phyloP scores from a whole-genome alignment of 2,797 vertebrate species.

The Oceanodroma leucorhoa region DNA sequence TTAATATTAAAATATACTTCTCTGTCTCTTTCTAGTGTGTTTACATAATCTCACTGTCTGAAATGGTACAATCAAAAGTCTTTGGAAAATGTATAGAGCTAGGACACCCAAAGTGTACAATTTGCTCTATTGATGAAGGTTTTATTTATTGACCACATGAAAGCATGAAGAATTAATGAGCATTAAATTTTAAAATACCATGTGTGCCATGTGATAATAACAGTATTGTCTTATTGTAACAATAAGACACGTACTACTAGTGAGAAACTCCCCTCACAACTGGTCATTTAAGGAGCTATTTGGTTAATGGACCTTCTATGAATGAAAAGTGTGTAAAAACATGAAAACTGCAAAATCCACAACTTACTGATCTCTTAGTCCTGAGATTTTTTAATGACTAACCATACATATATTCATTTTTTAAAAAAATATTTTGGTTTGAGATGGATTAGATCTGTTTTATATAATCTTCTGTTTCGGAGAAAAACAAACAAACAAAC shows the following conservation, averaged over 20 bases:
- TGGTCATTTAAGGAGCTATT: background rate
- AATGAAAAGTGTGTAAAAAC: background rate
- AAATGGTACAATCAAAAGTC: background rate
- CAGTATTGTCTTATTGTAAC: background rate
- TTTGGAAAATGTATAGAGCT: background rate
- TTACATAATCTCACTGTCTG: background rate
- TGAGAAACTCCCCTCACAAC: background rate
- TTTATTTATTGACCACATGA: background rate
- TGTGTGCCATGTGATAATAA: background rate
- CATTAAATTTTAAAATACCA: background rate
- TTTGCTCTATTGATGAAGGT: background rate
- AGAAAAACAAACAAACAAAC: background rate
- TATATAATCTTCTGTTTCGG: background rate
- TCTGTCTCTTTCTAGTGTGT: background rate
- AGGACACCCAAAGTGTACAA: background rate
- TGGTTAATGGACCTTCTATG: background rate
- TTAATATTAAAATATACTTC: background rate
- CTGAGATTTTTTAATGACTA: background rate
- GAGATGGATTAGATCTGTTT: background rate
- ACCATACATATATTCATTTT: rapidly evolving
- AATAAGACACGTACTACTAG: no score
- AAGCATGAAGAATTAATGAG: background rate
- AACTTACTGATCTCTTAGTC: background rate
- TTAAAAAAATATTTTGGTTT: background rate
- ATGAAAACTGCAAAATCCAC: background rate